Evolutionary conservation across 2,888 invertebrate genomes (phyloP), one percentile per base, ranked within the genome.

Genomic region (Spodoptera exigua): DNA sequence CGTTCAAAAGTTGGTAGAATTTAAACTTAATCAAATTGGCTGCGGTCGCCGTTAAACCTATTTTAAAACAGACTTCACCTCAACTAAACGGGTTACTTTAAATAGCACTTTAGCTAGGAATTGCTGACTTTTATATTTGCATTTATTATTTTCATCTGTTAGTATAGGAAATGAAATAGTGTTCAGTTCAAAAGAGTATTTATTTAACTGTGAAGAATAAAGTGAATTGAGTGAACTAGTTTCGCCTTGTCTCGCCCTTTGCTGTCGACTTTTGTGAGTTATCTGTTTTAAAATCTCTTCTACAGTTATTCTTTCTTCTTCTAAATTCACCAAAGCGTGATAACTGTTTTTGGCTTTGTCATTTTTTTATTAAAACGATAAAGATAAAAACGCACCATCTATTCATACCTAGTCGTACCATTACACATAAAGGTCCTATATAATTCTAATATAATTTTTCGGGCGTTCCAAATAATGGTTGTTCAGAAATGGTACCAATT

Each of bases 11-110:
- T 91, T 91, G 81, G 80, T 82, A 83, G 83, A 85, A 90, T 68
- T 88, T 89, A 84, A 84, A 88, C 85, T 88, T 91, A 92, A 94
- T 92, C 85, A 86, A 85, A 89, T 90, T 89, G 84, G 72, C 82
- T 85, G 88, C 84, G 89, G 91, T 88, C 88, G 82, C 82, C 71
- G 81, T 86, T 89, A 89, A 92, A 91, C 86, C 85, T 86, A 89
- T 92, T 93, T 89, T 82, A 86, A 88, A 74, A 81, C 84, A 84
- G 88, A 86, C 85, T 89, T 89, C 83, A 88, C 85, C 85, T 86
- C 83, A 82, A 77, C 79, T 89, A 90, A 91, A 85, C 78, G 78
- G 88, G 86, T 92, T 90, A 89, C 82, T 75, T 76, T 76, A 78
- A 84, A 86, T 84, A 86, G 77, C 83, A 83, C 86, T 85, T 86